Evolutionary conservation across 2,113 vertebrate species (phyloP).

Genomic region (Arenaria interpres): DNA sequence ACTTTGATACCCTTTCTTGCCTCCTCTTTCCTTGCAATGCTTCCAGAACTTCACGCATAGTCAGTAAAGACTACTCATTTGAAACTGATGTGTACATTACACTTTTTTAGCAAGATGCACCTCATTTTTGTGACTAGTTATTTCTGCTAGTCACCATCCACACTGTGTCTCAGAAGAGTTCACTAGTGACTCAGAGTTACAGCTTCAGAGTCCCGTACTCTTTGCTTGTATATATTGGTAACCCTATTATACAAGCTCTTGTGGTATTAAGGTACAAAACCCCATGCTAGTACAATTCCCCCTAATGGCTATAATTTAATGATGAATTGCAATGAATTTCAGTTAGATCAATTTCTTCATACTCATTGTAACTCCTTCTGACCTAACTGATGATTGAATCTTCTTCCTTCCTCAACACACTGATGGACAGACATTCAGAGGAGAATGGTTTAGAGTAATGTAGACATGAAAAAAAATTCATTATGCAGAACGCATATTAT

Average conservation of each 20-base stretch:
- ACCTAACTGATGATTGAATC: neutral
- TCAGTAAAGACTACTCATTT: neutral
- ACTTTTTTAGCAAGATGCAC: neutral
- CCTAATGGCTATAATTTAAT: neutral
- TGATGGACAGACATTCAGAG: neutral
- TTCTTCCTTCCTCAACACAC: neutral
- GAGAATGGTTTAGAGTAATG: neutral
- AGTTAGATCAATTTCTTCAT: neutral
- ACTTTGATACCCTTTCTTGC: neutral
- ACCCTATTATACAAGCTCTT: neutral
- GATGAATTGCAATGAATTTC: neutral
- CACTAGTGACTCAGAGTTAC: neutral
- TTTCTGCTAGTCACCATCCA: neutral
- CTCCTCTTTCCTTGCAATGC: neutral
- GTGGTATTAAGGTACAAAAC: neutral
- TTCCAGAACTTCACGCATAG: neutral
- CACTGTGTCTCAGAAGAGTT: neutral
- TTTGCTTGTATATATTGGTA: neutral
- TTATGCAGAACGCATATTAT: neutral
- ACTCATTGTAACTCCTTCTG: neutral
- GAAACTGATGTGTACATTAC: neutral
- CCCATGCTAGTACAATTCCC: neutral
- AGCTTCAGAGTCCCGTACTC: neutral
- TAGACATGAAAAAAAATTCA: neutral
- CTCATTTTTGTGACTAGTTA: neutral